phyloP scores from a whole-genome alignment of 2,797 vertebrate genomes.

The Phoxinus dragarum region DNA sequence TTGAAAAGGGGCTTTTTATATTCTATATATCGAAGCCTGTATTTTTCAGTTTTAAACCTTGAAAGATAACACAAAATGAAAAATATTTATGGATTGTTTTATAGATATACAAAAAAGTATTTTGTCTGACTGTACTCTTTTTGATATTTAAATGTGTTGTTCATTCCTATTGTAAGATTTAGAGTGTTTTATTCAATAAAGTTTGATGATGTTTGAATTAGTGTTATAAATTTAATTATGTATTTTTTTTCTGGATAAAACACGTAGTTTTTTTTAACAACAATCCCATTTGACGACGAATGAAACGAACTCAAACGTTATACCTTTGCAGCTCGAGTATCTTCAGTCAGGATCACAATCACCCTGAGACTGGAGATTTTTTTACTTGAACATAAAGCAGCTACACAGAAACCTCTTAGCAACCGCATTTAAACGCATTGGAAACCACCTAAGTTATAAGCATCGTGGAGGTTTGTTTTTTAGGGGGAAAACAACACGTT shows the following conservation, averaged over 20 bases:
- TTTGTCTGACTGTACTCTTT: constrained; percentile 26
- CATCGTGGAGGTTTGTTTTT: background rate
- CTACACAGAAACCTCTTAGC: background rate
- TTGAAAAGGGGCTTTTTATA: constrained; percentile 38
- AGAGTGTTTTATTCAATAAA: constrained; percentile 50
- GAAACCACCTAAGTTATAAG: background rate
- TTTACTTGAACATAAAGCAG: background rate
- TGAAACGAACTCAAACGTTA: background rate
- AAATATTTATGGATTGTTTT: constrained; percentile 50
- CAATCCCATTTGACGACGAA: background rate
- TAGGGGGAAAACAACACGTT: background rate
- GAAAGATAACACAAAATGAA: background rate
- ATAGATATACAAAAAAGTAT: constrained; percentile 26
- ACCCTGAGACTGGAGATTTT: background rate
- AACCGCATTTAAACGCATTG: background rate
- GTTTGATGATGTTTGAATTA: constrained; percentile 27
- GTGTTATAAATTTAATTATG: background rate
- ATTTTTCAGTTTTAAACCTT: constrained; percentile 35
- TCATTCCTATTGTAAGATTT: constrained; percentile 40
- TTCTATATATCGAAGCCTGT: background rate
- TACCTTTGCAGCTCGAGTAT: background rate
- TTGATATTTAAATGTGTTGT: constrained; percentile 37
- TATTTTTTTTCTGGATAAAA: background rate
- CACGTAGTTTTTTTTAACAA: background rate
- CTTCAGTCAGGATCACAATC: background rate